These are phyloP conservation scores for Catharus fuscescens DNA, from an alignment of 2,113 vertebrate species.

Conservation along the genomic window DNA sequence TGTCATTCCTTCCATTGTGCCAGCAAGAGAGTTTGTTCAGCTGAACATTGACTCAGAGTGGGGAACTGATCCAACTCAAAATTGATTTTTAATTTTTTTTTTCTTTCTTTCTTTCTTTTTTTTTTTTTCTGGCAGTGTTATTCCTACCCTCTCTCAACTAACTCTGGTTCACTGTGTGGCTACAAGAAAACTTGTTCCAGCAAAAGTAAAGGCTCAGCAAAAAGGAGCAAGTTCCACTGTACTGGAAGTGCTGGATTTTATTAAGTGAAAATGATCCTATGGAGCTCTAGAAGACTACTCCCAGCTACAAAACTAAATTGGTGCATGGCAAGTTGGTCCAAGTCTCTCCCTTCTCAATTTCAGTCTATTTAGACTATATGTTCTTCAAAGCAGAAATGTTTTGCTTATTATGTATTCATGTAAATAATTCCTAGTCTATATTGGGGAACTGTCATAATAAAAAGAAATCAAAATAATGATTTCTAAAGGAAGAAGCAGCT, in stretches of 20 bases:
- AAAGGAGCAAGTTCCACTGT: neutral
- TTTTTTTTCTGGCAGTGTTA: neutral
- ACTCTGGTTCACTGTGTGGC: neutral
- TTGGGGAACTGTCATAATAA: neutral
- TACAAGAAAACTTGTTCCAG: slow-evolving; percentile 13
- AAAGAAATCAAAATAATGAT: neutral
- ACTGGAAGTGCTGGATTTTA: slow-evolving; percentile 14
- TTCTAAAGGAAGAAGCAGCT: neutral
- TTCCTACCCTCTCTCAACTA: neutral
- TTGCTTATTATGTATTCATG: neutral
- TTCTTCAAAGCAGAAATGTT: neutral
- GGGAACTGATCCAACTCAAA: neutral
- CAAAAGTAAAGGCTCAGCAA: slow-evolving; percentile 15
- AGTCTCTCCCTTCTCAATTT: neutral
- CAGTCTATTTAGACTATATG: neutral
- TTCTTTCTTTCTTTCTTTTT: neutral
- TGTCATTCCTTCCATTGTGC: slow-evolving; percentile 27
- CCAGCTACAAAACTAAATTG: neutral
- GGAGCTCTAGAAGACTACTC: neutral
- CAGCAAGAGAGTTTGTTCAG: slow-evolving; percentile 20
- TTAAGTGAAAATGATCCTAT: slow-evolving; percentile 22
- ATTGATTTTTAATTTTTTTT: neutral
- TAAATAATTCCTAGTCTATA: neutral
- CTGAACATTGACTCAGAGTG: slow-evolving; percentile 33
- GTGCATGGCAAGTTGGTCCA: neutral